Conservation (phyloP, 2,113 vertebrate species). For the Romanogobio albipinnatus region DNA sequence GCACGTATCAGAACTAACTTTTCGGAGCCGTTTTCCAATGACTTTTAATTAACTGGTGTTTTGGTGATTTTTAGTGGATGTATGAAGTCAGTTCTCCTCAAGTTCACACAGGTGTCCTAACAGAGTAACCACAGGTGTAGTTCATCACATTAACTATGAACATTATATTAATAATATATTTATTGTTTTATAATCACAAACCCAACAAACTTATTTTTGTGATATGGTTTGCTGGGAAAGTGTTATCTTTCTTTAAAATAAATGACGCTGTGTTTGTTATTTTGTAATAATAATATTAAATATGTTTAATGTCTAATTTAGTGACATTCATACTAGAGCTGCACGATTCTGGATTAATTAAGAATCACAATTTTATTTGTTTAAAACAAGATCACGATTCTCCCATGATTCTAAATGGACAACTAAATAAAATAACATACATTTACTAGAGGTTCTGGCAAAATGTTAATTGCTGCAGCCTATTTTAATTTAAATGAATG, state of each 20-base stretch:
- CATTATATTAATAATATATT: neutral
- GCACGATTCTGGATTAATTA: no score
- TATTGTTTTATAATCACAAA: neutral
- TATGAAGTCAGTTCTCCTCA: neutral
- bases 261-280: neutral
- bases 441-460: no score
- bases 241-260: neutral
- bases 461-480: no score
- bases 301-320: neutral
- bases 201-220: neutral
- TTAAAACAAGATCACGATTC: no score
- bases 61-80: neutral
- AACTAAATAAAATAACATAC: no score
- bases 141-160: neutral
- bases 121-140: neutral
- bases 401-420: no score
- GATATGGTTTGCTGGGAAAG: neutral
- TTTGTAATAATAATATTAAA: neutral
- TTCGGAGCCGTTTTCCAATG: no score
- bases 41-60: no score
- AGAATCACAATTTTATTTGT: no score
- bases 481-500: no score
- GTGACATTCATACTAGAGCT: neutral
- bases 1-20: neutral
- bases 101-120: neutral